Conservation (phyloP, 2,888 invertebrate species). For the Sminthurides aquaticus region DNA sequence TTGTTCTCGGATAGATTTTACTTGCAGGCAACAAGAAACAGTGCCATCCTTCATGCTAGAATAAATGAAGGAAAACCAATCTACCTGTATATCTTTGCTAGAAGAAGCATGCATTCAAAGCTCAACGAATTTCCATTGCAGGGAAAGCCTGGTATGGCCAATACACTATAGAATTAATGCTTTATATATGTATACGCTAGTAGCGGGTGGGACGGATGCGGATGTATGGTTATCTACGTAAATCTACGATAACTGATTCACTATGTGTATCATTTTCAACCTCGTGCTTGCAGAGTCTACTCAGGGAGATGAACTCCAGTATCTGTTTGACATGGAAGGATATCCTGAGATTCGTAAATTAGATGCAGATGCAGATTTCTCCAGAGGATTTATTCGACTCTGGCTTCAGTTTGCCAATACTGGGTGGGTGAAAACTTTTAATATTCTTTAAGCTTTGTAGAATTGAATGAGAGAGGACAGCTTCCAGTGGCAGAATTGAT, state of each 20-base stretch:
- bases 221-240: too few relatives aligned
- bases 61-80: conserved; percentile 37
- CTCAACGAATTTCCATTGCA: conserved; percentile 29
- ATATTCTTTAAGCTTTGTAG: neutral
- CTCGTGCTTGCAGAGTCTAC: conserved; percentile 13
- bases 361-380: conserved; percentile 28
- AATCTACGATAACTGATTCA: too few relatives aligned
- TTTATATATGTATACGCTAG: neutral
- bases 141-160: conserved; percentile 28
- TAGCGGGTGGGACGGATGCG: neutral
- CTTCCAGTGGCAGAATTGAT: too few relatives aligned
- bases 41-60: conserved; percentile 38
- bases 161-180: neutral
- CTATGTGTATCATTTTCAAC: too few relatives aligned
- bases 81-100: conserved; percentile 34
- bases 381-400: conserved; percentile 34
- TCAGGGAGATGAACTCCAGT: conserved; percentile 41
- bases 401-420: conserved; percentile 39
- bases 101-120: conserved; percentile 30
- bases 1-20: conserved; percentile 38
- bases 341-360: conserved; percentile 23
- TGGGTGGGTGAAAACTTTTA: conserved; percentile 26
- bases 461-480: too few relatives aligned
- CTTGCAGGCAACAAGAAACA: conserved; percentile 33
- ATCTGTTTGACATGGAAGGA: conserved; percentile 36